Evolutionary conservation across 2,797 vertebrate genomes (phyloP), one percentile per base, ranked within the genome.

Genomic region (Rhinichthys osculus): DNA sequence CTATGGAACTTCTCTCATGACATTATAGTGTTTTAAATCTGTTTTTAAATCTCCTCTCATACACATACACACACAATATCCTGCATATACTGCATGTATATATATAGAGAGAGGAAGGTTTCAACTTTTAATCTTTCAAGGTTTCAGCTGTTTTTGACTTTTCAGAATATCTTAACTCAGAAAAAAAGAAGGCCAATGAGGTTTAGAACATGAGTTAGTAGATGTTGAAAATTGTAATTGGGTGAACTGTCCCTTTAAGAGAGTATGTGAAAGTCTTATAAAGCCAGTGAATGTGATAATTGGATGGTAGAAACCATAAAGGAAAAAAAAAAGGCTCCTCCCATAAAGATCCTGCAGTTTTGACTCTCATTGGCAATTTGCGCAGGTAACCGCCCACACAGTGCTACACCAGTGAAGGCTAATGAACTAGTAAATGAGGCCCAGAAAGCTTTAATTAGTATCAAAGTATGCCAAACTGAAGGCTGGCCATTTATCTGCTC

Each of bases 381-480:
- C 72, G 27, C 30, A 72, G 38, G 85, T 87, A 90, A 88, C 87
- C 80, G 81, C 81, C 86, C 76, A 77, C 85, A 77, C 82, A 64
- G 66, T 42, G 80, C 72, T 69, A 89, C 79, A 86, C 85, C 44
- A 78, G 82, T 80, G 84, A 85, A 88, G 87, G 87, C 85, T 92
- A 93, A 90, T 87, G 80, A 83, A 62, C 91, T 88, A 91, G 81
- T 90, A 93, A 93, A 93, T 92, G 93, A 95, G 89, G 89, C 88
- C 84, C 87, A 84, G 88, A 94, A 93, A 93, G 84, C 69, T 92
- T 93, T 94, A 94, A 95, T 93, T 93, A 94, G 86, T 82, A 93
- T 87, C 79, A 87, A 89, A 89, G 88, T 92, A 92, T 93, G 38
- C 40, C 84, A 92, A 94, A 93, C 79, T 91, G 87, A 90, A 90